A percentile compares a stretch with the other conserved stretches of the same genome.
These are phyloP conservation scores for Scrobipalpa costella DNA, from an alignment of 2,888 invertebrate genomes.

Conservation along the genomic window DNA sequence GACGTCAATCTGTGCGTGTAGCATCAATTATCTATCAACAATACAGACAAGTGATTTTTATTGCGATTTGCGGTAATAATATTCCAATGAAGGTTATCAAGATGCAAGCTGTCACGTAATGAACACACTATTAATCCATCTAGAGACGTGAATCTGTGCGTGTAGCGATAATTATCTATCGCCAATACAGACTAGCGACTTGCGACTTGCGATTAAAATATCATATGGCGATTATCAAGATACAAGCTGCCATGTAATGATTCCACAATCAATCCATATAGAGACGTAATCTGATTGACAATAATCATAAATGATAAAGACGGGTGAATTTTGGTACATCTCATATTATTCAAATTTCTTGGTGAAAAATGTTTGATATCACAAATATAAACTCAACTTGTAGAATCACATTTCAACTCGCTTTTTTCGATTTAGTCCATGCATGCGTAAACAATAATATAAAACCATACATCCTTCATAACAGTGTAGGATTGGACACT, in stretches of 20 bases:
- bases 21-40: neutral
- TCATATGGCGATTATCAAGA: neutral
- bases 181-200: neutral
- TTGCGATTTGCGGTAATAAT: neutral
- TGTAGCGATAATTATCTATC: conserved; percentile 8
- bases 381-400: too few species aligned
- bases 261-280: neutral
- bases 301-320: neutral
- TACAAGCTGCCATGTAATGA: neutral
- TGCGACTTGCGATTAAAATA: neutral
- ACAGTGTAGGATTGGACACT: too few species aligned
- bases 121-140: neutral
- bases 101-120: neutral
- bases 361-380: too few species aligned
- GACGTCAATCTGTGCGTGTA: conserved; percentile 16
- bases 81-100: neutral
- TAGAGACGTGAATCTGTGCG: conserved; percentile 11
- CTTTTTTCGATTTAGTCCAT: too few species aligned
- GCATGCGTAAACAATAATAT: too few species aligned
- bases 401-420: too few species aligned
- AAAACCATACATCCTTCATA: too few species aligned
- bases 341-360: too few species aligned
- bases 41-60: neutral
- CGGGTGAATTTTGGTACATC: too few species aligned
- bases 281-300: neutral